Base-by-base conservation (phyloP, 2,113 vertebrate species). In the Clarias magur region DNA sequence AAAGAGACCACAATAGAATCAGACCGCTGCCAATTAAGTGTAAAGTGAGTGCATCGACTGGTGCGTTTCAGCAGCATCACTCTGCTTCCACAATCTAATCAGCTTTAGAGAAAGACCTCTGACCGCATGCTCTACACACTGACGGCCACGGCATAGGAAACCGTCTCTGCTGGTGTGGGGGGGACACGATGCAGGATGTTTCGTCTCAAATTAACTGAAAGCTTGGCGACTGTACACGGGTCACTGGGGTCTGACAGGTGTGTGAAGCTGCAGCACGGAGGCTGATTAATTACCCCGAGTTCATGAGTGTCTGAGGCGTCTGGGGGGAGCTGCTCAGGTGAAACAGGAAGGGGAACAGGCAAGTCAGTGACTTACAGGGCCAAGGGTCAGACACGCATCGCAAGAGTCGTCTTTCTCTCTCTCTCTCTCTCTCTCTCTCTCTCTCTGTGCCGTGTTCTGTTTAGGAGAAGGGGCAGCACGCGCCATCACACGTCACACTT, bases 31-130 rank as follows among this genome's bases (percentile, higher is more conserved):
- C 87, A 84, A 86, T 90, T 83, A 88, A 86, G 75, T 80, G 80
- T 75, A 83, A 88, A 86, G 89, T 86, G 83, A 87, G 86, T 83
- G 62, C 84, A 89, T 89, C 56, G 80, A 89, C 82, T 82, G 59
- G 75, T 25, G 67, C 34, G 34, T 82, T 48, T 82, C 85, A 82
- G 65, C 70, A 60, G 60, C 62, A 63, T 72, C 42, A 73, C 70
- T 34, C 60, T 67, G 86, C 72, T 83, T 78, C 86, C 81, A 63
- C 86, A 76, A 76, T 65, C 81, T 75, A 83, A 87, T 83, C 86
- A 87, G 81, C 86, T 78, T 78, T 16, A 76, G 70, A 75, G 38
- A 83, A 65, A 82, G 80, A 65, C 86, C 70, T 65, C 86, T 83
- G 80, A 75, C 80, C 81, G 76, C 59, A 21, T 70, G 42, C 80